phyloP scores from a whole-genome alignment of 2,888 invertebrate genomes.

The Drosophila macrospina region DNA sequence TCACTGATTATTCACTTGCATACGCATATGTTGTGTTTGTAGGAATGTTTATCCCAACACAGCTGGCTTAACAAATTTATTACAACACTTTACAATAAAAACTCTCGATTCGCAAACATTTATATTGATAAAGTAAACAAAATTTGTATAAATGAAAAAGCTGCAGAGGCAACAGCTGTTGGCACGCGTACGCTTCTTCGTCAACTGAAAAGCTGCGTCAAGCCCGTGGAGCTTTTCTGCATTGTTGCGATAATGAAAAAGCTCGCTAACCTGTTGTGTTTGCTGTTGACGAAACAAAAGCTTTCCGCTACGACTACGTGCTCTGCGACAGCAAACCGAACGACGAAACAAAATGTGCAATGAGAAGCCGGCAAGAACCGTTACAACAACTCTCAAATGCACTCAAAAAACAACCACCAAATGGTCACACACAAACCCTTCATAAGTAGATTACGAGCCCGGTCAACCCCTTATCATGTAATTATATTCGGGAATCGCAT shows the following conservation, averaged over 20 bases:
- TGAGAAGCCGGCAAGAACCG: conserved; percentile 31
- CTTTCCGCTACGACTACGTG: conserved; percentile 46
- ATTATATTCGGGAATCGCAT: conserved; percentile 13
- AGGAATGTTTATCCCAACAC: background rate
- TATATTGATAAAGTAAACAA: conserved; percentile 9
- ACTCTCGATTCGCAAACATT: conserved; percentile 37
- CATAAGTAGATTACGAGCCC: conserved; percentile 2
- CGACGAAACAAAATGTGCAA: conserved; percentile 10
- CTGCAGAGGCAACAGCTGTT: conserved; percentile 49
- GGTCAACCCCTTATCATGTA: conserved; percentile 40
- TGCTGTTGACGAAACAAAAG: conserved; percentile 40
- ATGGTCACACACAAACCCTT: conserved; percentile 24
- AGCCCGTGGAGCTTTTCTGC: conserved; percentile 39
- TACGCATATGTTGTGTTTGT: background rate
- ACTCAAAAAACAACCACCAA: conserved; percentile 50
- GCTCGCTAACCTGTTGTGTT: conserved; percentile 50
- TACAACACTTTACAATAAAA: conserved; percentile 10
- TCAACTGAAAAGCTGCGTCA: conserved; percentile 52
- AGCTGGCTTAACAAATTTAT: background rate
- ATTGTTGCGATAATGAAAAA: conserved; percentile 14
- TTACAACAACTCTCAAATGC: conserved; percentile 29
- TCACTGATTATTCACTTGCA: conserved; percentile 26
- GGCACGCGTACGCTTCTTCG: conserved; percentile 32
- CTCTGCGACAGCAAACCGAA: conserved; percentile 31
- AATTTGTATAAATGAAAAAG: conserved; percentile 28